phyloP scores from a whole-genome alignment of 2,113 vertebrate species.

The Corythoichthys intestinalis region DNA sequence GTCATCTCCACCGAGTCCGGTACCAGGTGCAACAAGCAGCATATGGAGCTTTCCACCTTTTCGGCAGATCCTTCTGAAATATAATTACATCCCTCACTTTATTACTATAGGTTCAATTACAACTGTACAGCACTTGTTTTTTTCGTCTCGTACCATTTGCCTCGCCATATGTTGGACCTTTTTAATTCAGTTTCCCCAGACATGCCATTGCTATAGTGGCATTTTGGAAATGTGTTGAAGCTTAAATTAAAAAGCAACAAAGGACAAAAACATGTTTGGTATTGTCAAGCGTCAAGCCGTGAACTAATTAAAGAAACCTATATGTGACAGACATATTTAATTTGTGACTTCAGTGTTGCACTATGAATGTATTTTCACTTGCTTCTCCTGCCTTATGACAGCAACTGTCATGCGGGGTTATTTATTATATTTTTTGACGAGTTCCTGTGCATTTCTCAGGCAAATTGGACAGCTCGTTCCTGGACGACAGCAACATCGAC shows the following conservation, averaged over 20 bases:
- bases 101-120: constrained; percentile 25
- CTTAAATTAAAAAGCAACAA: neutral
- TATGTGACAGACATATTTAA: neutral
- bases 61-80: constrained; percentile 23
- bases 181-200: constrained; percentile 9
- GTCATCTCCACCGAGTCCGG: constrained; percentile 62
- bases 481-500: constrained; percentile 98
- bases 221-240: neutral
- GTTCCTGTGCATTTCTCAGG: constrained; percentile 76
- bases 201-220: neutral
- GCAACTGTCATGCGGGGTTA: constrained; percentile 40
- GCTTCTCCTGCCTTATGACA: constrained; percentile 17
- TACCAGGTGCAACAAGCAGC: constrained; percentile 60
- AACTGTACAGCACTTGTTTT: constrained; percentile 2
- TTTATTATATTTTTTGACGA: constrained; percentile 56
- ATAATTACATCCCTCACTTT: constrained; percentile 31
- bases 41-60: constrained; percentile 35
- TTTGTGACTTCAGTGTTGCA: constrained; percentile 4
- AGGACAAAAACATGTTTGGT: neutral
- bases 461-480: constrained; percentile 88
- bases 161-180: constrained; percentile 18
- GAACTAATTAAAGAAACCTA: neutral
- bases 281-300: neutral
- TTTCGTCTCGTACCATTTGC: neutral
- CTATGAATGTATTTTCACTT: constrained; percentile 7